Evolutionary conservation across 2,888 invertebrate species (phyloP).

Genomic region (Sphaerophoria taeniata): DNA sequence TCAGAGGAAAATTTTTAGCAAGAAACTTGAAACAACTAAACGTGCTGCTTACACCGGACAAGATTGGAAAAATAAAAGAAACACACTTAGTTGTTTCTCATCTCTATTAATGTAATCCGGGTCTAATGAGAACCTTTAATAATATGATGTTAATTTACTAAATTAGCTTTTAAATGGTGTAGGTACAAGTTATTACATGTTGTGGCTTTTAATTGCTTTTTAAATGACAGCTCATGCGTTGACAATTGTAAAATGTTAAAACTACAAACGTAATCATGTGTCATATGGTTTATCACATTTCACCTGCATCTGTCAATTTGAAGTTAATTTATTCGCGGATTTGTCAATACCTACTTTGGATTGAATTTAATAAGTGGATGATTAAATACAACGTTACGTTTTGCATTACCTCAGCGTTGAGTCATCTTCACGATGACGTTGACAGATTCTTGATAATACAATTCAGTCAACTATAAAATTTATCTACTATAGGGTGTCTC

Average conservation of each 20-base stretch:
- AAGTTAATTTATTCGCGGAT: no score
- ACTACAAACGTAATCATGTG: not conserved
- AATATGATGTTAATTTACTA: not conserved
- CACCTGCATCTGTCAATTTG: no score
- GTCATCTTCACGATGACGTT: not conserved
- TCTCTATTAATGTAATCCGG: not conserved
- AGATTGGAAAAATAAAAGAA: no score
- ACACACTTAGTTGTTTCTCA: not conserved
- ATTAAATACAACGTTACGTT: no score
- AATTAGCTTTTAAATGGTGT: conserved; percentile 29
- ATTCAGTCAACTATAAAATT: no score
- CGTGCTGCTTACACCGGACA: no score
- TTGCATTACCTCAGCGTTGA: not conserved
- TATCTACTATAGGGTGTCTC: no score
- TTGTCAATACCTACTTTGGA: no score
- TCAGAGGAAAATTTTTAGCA: not conserved
- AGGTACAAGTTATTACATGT: conserved; percentile 3
- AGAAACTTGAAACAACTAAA: no score
- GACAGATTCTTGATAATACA: no score
- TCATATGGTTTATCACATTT: not conserved
- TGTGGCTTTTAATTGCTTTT: conserved; percentile 25
- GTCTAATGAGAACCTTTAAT: not conserved
- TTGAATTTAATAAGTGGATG: no score
- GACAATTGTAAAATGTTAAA: not conserved
- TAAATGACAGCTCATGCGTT: conserved; percentile 11